phyloP scores from a whole-genome alignment of 2,113 vertebrate species.

The Esox niger region DNA sequence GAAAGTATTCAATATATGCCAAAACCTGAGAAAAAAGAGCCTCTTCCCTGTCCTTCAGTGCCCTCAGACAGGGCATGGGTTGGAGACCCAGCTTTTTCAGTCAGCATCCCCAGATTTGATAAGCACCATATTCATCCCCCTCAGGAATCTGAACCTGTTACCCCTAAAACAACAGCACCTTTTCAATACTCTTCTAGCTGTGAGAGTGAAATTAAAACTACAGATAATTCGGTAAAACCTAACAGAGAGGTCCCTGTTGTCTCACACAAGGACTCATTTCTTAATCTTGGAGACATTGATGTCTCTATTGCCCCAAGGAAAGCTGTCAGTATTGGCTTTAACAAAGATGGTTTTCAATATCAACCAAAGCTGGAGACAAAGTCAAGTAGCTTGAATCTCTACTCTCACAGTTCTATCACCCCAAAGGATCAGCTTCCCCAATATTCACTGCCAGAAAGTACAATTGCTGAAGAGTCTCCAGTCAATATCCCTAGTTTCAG shows the following conservation, averaged over 20 bases:
- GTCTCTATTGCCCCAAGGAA: neutral
- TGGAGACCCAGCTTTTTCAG: too few species aligned
- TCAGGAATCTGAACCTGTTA: neutral
- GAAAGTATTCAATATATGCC: neutral
- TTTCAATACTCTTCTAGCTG: neutral
- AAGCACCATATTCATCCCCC: neutral
- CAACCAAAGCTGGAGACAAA: neutral
- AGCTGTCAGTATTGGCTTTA: neutral
- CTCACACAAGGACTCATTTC: neutral
- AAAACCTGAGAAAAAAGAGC: neutral
- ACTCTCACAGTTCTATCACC: too few species aligned
- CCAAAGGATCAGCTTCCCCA: neutral
- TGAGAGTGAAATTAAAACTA: constrained; percentile 23
- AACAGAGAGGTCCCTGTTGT: constrained; percentile 1
- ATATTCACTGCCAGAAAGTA: too few species aligned
- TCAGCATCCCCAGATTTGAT: neutral
- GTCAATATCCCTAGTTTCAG: neutral
- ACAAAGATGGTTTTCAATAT: neutral
- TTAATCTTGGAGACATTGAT: neutral
- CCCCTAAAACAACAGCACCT: neutral
- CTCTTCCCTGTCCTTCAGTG: too few species aligned
- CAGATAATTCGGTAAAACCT: constrained; percentile 24
- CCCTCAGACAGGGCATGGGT: too few species aligned
- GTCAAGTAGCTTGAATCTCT: constrained; percentile 16
- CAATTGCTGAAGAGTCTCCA: too few species aligned